A percentile compares a stretch with the other conserved stretches of the same genome.
Evolutionary conservation across 2,797 vertebrate genomes (phyloP).

Genomic region (Oreonectes daqikongensis): DNA sequence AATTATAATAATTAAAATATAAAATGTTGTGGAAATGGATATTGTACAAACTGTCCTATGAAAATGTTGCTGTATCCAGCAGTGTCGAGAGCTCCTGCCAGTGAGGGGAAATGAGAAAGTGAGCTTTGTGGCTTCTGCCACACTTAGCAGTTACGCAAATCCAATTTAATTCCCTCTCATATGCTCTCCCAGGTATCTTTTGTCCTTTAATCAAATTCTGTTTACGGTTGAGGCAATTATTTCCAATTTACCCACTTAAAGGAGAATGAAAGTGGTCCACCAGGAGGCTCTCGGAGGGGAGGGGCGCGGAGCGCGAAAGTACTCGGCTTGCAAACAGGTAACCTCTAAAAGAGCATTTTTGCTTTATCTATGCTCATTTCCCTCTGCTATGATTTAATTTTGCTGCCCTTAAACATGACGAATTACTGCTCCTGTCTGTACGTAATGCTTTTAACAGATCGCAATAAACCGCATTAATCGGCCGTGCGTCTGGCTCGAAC

Average conservation of each 20-base stretch:
- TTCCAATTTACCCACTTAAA: slow-evolving; percentile 78
- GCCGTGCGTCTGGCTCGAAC: slow-evolving; percentile 84
- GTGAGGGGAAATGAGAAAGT: slow-evolving; percentile 37
- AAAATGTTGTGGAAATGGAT: background rate
- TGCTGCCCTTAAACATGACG: slow-evolving; percentile 97
- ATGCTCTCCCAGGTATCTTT: slow-evolving; percentile 68
- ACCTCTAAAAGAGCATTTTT: slow-evolving; percentile 74
- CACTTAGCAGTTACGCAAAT: slow-evolving; percentile 75
- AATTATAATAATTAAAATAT: background rate
- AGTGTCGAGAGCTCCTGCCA: slow-evolving; percentile 31
- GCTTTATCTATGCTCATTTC: slow-evolving; percentile 84
- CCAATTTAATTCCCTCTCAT: slow-evolving; percentile 69
- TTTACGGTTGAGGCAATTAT: slow-evolving; percentile 76
- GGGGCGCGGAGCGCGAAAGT: slow-evolving; percentile 34
- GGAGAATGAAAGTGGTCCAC: slow-evolving; percentile 62
- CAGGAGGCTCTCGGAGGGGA: slow-evolving; percentile 54
- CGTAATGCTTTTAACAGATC: slow-evolving; percentile 99
- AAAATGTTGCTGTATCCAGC: background rate
- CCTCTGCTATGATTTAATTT: slow-evolving; percentile 93
- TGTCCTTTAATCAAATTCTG: slow-evolving; percentile 76
- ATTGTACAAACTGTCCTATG: slow-evolving; percentile 6
- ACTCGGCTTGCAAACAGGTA: slow-evolving; percentile 61
- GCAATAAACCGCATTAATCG: slow-evolving; percentile 99
- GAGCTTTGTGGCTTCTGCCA: slow-evolving; percentile 56
- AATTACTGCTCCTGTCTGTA: slow-evolving; percentile 96